A percentile compares a stretch with the other conserved stretches of the same genome.
phyloP scores from a whole-genome alignment of 2,113 vertebrate species.

The Ptilonorhynchus violaceus region DNA sequence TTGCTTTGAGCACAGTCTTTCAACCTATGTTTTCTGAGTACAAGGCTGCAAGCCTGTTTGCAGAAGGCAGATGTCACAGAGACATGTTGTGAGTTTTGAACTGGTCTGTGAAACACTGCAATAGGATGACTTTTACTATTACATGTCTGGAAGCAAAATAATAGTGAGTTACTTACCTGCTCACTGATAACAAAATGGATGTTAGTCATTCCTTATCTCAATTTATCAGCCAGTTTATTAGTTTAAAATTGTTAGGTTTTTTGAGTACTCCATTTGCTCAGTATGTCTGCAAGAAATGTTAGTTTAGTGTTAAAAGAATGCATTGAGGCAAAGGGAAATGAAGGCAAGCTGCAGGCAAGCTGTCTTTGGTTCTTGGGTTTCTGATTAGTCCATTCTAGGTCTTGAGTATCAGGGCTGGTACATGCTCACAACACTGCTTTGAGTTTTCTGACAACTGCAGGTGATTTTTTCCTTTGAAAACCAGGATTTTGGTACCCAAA shows the following conservation, averaged over 20 bases:
- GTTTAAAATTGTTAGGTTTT: neutral
- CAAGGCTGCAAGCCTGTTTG: neutral
- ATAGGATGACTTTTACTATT: neutral
- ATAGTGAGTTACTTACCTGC: neutral
- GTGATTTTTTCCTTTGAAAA: neutral
- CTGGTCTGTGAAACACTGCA: neutral
- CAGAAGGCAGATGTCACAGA: neutral
- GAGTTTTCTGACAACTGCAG: neutral
- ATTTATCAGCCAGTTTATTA: neutral
- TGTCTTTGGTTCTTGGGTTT: neutral
- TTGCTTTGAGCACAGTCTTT: neutral
- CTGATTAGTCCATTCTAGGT: neutral
- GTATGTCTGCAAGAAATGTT: neutral
- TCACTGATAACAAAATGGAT: neutral
- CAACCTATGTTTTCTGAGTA: neutral
- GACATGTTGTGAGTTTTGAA: neutral
- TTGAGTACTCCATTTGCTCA: neutral
- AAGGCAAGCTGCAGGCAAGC: neutral
- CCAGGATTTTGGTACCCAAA: neutral
- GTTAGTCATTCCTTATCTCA: neutral
- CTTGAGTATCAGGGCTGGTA: neutral
- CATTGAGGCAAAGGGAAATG: neutral
- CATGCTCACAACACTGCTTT: neutral
- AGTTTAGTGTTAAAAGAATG: neutral
- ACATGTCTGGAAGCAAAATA: neutral